Base-by-base conservation (phyloP, 2,888 invertebrate genomes). In the Drosophila lacicola region DNA sequence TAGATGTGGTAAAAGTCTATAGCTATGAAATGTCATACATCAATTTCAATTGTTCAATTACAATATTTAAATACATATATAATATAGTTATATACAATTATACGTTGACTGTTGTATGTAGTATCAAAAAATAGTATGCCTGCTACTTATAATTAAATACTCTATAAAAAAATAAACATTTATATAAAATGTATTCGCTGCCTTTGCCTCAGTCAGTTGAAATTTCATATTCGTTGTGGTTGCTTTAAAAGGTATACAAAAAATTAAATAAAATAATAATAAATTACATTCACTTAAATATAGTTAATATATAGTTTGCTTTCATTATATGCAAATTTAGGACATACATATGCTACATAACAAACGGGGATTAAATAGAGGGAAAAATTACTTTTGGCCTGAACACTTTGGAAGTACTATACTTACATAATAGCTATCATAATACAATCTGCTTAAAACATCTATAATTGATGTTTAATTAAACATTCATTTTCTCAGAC, bases 321-420 rank as follows among this genome's bases (percentile, higher is more conserved):
- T 62, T 39, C 53, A 57, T 51, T 67, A 58, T 67, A 56, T 71
- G 71, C 46, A 68, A 58, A 56, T 53, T 64, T 60, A 44, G 29
- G 51, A 74, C 53, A 67, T 46, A 64, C 57, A 58, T 25, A 25
- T 53, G 53, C 54, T 63, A 60, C 29, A 62, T 50, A 53, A 62
- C 44, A 60, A 54, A 51, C 41, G 9, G 37, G 42, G 21, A 2
- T 21, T n/a, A 3, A 44, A 19, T 17, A 10, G 3, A 13, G 39
- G 58, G 37, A 51, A 17, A 53, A 68, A 54, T 85, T 71, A 82
- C 77, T 86, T 89, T 89, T 85, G 85, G 85, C 86, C 85, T 85
- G 90, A 89, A 86, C 90, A 85, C 85, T 85, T 85, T 85, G 85
- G 85, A 86, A 89, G 89, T 80, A 70, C 79, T 64, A 65, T 68